Base-by-base conservation (phyloP, 2,797 vertebrate genomes). In the Acipenser transmontanus region DNA sequence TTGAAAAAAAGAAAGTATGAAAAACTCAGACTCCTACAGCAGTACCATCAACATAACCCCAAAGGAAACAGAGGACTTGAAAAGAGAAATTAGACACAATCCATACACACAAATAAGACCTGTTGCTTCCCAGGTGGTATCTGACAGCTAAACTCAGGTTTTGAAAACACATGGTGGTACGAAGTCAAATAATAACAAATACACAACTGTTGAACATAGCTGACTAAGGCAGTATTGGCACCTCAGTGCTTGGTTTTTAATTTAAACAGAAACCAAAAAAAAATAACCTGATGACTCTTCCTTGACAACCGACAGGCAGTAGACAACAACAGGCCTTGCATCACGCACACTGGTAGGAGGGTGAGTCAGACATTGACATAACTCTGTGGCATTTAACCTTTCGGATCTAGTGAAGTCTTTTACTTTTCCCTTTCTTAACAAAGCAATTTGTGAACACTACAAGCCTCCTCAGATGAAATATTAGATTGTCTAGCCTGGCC, bases 1-100 rank as follows among this genome's bases (percentile, higher is more conserved):
- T 82, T 81, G 70, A 75, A 68, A 68, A 76, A 75, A 74, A 79
- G 73, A 76, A 61, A 52, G 62, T 8, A 6, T 50, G 6, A 17
- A n/a, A 34, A 49, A 20, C 49, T 20, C 54, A 57, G 20, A 47
- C 7, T 48, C 11, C 56, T 66, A 47, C 14, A 54, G 47, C 10
- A 20, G 17, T n/a, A 49, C 2, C 7, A 47, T 49, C 11, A 59
- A 59, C 61, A 60, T 62, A 48, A 50, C 63, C 20, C 17, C 7
- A 48, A 62, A 68, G 62, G 51, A 52, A 49, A 48, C 6, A 8
- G 11, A 17, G 10, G 56, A 17, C 47, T 11, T 8, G 77, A 80
- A 78, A 80, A 82, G 77, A 57, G 9, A 6, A 3, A 57, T 57
- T 11, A 57, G 7, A 13, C 12, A n/a, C 54, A 57, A n/a, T 13